These are phyloP conservation scores for Coregonus clupeaformis DNA, from an alignment of 2,113 vertebrate species.

Conservation along the genomic window DNA sequence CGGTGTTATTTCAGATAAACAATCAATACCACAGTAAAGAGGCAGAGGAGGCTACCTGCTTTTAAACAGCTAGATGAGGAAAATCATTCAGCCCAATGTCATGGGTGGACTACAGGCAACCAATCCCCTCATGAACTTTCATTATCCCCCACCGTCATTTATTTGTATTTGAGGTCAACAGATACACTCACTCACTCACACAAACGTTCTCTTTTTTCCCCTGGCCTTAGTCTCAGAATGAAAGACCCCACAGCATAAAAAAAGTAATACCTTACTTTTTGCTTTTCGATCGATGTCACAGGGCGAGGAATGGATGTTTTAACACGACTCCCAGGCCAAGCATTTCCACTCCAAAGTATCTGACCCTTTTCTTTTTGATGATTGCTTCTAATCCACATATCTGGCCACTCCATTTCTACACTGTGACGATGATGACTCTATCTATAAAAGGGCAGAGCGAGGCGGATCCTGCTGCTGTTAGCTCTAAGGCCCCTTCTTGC, in stretches of 20 bases:
- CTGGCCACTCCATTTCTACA: conserved; percentile 34
- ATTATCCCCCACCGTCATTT: conserved; percentile 48
- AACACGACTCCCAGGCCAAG: conserved; percentile 51
- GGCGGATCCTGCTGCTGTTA: conserved; percentile 3
- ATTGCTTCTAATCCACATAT: conserved; percentile 46
- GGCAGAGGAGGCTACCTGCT: conserved; percentile 35
- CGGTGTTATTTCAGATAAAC: conserved; percentile 64
- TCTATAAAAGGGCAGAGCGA: conserved; percentile 23
- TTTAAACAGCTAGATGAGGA: conserved; percentile 50
- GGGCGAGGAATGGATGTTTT: conserved; percentile 57
- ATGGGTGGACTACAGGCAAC: conserved; percentile 40
- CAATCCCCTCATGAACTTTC: conserved; percentile 46
- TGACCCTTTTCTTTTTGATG: conserved; percentile 47
- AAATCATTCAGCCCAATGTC: conserved; percentile 58
- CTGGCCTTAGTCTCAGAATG: conserved; percentile 42
- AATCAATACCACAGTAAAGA: conserved; percentile 69
- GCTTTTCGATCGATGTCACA: conserved; percentile 60
- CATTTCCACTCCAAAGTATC: conserved; percentile 51
- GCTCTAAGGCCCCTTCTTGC: conserved; percentile 6
- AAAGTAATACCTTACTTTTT: conserved; percentile 56
- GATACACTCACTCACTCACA: conserved; percentile 22
- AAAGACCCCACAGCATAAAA: conserved; percentile 48
- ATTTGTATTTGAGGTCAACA: conserved; percentile 59
- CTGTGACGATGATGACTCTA: conserved; percentile 44
- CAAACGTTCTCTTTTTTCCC: conserved; percentile 8